These are phyloP conservation scores for Parotia lawesii DNA, from an alignment of 2,113 vertebrate species.

Conservation along the genomic window DNA sequence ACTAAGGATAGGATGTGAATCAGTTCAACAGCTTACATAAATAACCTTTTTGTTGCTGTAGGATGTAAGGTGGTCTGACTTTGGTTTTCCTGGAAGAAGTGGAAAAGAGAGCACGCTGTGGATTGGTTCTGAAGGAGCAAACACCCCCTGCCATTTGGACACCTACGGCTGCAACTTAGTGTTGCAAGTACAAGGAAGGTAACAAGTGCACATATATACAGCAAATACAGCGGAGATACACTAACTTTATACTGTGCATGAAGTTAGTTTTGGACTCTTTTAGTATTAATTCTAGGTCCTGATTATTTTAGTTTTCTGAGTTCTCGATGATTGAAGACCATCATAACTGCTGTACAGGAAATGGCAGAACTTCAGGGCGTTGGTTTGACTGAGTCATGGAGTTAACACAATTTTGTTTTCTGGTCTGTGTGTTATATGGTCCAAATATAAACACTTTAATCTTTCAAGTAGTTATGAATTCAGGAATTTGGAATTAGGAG, in stretches of 20 bases:
- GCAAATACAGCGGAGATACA: background rate
- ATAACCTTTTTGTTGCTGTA: slow-evolving; percentile 59
- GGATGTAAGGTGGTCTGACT: slow-evolving; percentile 90
- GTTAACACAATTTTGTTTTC: background rate
- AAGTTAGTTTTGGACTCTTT: background rate
- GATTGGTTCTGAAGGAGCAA: slow-evolving; percentile 88
- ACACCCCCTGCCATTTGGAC: slow-evolving; percentile 94
- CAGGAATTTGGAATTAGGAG: background rate
- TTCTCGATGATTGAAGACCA: background rate
- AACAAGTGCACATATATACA: background rate
- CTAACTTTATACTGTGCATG: background rate
- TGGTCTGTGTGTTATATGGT: background rate
- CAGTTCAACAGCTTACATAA: background rate
- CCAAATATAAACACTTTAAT: background rate
- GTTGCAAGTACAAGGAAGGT: slow-evolving; percentile 95
- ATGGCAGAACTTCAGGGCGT: background rate
- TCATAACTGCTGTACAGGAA: background rate
- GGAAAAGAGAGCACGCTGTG: slow-evolving; percentile 91
- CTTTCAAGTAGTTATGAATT: background rate
- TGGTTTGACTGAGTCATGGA: background rate
- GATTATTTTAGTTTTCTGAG: background rate
- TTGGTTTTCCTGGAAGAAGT: slow-evolving; percentile 87
- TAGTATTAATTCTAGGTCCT: background rate
- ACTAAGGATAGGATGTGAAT: background rate
- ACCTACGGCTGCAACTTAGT: slow-evolving; percentile 94